These are phyloP conservation scores for Mesocricetus auratus DNA, from an alignment of 2,113 vertebrate species.

Conservation along the genomic window DNA sequence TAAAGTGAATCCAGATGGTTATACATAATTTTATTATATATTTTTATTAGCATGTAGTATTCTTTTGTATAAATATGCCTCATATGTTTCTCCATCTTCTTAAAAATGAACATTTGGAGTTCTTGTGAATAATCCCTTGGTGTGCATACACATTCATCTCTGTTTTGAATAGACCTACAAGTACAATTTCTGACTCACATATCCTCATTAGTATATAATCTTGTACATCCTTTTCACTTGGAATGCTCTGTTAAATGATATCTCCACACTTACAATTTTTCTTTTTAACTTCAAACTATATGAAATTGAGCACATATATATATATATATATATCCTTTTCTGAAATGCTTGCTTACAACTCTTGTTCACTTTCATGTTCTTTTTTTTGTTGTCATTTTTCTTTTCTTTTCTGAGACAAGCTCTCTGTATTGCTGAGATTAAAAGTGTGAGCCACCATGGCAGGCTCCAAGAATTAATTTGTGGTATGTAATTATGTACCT, in stretches of 20 bases:
- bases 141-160: background rate
- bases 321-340: background rate
- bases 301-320: background rate
- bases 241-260: background rate
- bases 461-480: background rate
- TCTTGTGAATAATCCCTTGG: slow-evolving; percentile 36
- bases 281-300: background rate
- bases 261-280: background rate
- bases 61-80: background rate
- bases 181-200: background rate
- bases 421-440: background rate
- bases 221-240: background rate
- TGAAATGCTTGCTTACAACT: slow-evolving; percentile 25
- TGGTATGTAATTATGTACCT: background rate
- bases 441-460: background rate
- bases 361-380: slow-evolving; percentile 33
- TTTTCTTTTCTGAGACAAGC: background rate
- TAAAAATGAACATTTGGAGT: background rate
- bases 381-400: background rate
- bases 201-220: background rate
- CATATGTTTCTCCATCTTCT: background rate
- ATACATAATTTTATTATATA: background rate
- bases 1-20: background rate
- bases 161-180: background rate
- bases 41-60: slow-evolving; percentile 16